A percentile compares a stretch with the other conserved stretches of the same genome.
phyloP scores from a whole-genome alignment of 2,797 vertebrate genomes.

The Sebastolobus altivelis region DNA sequence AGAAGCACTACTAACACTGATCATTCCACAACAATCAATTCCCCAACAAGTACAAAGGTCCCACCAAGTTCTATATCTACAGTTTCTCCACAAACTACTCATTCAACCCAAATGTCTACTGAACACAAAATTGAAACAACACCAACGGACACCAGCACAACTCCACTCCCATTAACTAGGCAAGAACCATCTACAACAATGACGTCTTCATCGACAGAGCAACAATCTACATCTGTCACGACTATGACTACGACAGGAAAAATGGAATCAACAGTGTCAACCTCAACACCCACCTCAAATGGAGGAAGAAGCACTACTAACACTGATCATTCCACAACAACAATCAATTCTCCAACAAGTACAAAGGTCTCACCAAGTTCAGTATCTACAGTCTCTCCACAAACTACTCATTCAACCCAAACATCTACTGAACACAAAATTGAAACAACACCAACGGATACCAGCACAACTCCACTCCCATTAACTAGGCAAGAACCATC shows the following conservation, averaged over 20 bases:
- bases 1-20: background rate
- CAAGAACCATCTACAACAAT: background rate
- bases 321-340: background rate
- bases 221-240: too few relatives aligned
- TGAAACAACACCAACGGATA: background rate
- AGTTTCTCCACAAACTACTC: background rate
- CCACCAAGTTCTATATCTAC: too few relatives aligned
- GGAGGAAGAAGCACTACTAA: background rate
- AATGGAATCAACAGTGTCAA: background rate
- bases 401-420: background rate
- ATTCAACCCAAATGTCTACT: background rate
- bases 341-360: background rate
- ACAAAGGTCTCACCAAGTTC: background rate
- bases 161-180: accelerated
- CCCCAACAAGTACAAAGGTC: background rate
- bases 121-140: background rate
- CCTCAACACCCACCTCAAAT: background rate
- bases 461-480: background rate
- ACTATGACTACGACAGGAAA: accelerated
- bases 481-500: background rate
- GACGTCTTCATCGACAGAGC: background rate
- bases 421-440: background rate
- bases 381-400: background rate
- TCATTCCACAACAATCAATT: background rate
- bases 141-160: background rate